Evolutionary conservation across 2,797 vertebrate genomes (phyloP).

Genomic region (Catharus ustulatus): DNA sequence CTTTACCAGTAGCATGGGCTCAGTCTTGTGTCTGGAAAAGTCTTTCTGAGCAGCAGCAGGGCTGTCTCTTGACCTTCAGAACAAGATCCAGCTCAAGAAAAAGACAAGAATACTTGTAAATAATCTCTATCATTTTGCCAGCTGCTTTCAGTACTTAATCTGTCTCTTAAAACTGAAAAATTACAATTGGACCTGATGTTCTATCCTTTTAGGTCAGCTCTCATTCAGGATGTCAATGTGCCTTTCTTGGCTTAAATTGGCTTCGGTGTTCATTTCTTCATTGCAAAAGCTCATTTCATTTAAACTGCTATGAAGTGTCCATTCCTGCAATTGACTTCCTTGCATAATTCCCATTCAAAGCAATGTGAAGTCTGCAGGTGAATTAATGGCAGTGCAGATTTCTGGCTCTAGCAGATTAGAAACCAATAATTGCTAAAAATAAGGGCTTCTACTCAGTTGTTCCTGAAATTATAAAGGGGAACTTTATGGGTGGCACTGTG

Average conservation of each 20-base stretch:
- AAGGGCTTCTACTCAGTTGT: background rate
- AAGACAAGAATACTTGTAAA: constrained; percentile 25
- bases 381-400: background rate
- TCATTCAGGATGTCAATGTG: background rate
- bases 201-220: constrained; percentile 16
- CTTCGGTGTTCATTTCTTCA: constrained; percentile 10
- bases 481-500: rapidly evolving
- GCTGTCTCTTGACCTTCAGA: constrained; percentile 37
- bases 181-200: constrained; percentile 57
- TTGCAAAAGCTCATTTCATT: constrained; percentile 32
- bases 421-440: constrained; percentile 9
- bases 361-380: background rate
- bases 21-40: background rate
- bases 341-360: background rate
- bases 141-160: constrained; percentile 56
- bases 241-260: constrained; percentile 6
- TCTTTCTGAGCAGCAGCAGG: background rate
- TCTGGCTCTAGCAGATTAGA: background rate
- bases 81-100: background rate
- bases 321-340: background rate
- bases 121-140: constrained; percentile 45
- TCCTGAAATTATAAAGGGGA: background rate
- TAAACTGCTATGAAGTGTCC: constrained; percentile 25
- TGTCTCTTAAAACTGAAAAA: constrained; percentile 70
- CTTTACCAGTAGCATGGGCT: background rate